Conservation (phyloP, 2,113 vertebrate species). For the Ivindomyrus marchei region DNA sequence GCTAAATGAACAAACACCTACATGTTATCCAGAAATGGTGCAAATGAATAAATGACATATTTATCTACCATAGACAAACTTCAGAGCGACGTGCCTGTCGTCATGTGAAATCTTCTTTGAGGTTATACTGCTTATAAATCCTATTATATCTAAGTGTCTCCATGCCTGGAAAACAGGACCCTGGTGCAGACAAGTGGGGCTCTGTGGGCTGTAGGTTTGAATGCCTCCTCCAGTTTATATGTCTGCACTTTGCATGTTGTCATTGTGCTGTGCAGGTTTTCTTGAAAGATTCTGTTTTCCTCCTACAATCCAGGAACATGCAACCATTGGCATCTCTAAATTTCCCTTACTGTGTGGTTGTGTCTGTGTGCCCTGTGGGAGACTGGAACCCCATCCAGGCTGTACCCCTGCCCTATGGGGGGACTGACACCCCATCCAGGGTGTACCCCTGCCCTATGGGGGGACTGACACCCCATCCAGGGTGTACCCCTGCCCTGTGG, state of each 20-base stretch:
- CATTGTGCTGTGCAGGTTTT: background rate
- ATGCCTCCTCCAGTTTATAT: background rate
- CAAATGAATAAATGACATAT: background rate
- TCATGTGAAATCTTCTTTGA: background rate
- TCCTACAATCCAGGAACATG: background rate
- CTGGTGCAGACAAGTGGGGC: background rate
- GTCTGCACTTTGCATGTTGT: background rate
- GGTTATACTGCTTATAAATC: background rate
- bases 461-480: background rate
- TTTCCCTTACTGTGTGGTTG: background rate
- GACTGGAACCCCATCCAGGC: background rate
- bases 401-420: background rate
- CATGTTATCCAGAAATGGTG: background rate
- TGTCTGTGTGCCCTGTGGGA: background rate
- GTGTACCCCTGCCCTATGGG: background rate
- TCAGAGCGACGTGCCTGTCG: background rate
- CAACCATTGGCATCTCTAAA: background rate
- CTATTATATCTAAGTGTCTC: background rate
- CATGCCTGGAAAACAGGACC: background rate
- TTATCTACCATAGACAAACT: background rate
- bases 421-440: background rate
- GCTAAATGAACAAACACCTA: background rate
- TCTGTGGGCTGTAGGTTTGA: background rate
- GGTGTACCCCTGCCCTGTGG: background rate
- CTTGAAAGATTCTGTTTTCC: background rate